phyloP scores from a whole-genome alignment of 2,797 vertebrate species.

The Melanotaenia trifasciata region DNA sequence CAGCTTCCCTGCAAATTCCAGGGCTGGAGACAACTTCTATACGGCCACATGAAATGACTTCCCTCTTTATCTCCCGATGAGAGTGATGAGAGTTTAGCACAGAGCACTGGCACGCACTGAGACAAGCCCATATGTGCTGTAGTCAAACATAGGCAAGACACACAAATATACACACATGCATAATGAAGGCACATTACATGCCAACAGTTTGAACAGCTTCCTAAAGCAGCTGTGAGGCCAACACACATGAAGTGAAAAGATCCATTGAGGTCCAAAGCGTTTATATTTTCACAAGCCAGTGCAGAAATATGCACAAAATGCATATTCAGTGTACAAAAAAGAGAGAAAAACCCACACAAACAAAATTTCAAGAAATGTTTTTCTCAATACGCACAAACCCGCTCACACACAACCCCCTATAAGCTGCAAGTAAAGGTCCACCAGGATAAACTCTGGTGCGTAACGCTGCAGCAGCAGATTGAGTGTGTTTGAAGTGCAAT shows the following conservation, averaged over 20 bases:
- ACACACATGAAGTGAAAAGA: conserved; percentile 50
- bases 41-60: conserved; percentile 77
- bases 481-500: conserved; percentile 74
- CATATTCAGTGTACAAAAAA: conserved; percentile 47
- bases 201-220: conserved; percentile 68
- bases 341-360: conserved; percentile 34
- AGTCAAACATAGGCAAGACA: conserved; percentile 58
- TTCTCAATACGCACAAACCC: conserved; percentile 39
- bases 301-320: conserved; percentile 60
- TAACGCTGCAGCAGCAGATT: conserved; percentile 70
- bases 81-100: conserved; percentile 64
- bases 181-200: conserved; percentile 56
- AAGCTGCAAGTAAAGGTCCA: conserved; percentile 65
- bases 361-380: conserved; percentile 56
- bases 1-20: conserved; percentile 73
- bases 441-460: conserved; percentile 62
- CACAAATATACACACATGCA: conserved; percentile 53
- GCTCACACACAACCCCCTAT: conserved; percentile 37
- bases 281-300: conserved; percentile 44
- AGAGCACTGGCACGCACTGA: conserved; percentile 68
- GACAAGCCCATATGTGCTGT: conserved; percentile 44
- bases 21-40: conserved; percentile 79
- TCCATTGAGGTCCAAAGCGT: conserved; percentile 53
- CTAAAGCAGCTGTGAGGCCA: conserved; percentile 65
- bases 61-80: conserved; percentile 82